Evolutionary conservation across 2,888 invertebrate species (phyloP), one percentile per base, ranked within the genome.

Genomic region (Ennomos quercinarius): DNA sequence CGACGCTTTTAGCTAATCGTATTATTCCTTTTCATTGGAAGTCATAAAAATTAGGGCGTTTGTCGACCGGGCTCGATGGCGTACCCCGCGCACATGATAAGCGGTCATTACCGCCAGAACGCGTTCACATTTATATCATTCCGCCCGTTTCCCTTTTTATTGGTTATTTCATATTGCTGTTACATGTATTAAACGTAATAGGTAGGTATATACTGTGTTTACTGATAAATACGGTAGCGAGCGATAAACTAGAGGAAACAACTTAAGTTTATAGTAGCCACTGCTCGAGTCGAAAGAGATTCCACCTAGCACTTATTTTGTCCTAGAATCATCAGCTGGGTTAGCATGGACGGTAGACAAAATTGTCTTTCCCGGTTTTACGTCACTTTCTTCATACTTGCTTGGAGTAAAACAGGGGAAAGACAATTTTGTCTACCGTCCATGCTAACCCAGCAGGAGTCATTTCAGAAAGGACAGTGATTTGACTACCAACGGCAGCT

Each of bases 11-110:
- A 49, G 11, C 13, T 59, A 58, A 61, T 64, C 49, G 45, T 61
- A 47, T 63, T 63, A 58, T 61, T 48, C n/a, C n/a, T 50, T 53
- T 60, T 52, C 40, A 58, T 47, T 67, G 55, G 62, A 63, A 64
- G 63, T 59, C 58, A 42, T 64, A 66, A 63, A 57, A 64, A 55
- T 55, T 66, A 63, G 55, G 63, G 59, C 50, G 45, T 42, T 48
- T 52, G 51, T 50, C 47, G 54, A 39, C 52, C 38, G 27, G 38
- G 53, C 57, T 27, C 17, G 48, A 2, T 12, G 49, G 57, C 39
- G 53, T 13, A 40, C 44, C 61, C 53, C 36, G 52, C 57, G 50
- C 57, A 48, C 57, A 54, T 59, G 68, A 65, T 66, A 68, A 66
- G 42, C 60, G 62, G 61, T 67, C 65, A 62, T 69, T 69, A 67